Percentiles rank a stretch among this genome's conserved stretches.
phyloP scores from a whole-genome alignment of 1,140 invertebrate genomes.

The Diachasma alloeum region DNA sequence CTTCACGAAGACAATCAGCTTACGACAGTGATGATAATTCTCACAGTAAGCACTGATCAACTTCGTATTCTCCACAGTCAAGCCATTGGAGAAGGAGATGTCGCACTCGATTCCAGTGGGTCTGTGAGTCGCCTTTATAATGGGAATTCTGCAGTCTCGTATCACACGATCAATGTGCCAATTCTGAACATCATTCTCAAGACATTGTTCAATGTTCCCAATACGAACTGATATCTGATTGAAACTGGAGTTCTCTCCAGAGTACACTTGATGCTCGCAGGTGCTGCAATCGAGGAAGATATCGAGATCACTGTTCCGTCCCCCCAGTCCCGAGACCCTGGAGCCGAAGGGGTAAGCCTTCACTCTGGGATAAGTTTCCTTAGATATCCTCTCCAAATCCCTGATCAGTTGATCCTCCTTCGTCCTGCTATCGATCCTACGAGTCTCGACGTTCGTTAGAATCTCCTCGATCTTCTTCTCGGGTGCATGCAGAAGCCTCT shows the following conservation, averaged over 20 bases:
- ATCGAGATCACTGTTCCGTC: slow-evolving; percentile 62
- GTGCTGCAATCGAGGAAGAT: slow-evolving; percentile 64
- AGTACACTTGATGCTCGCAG: slow-evolving; percentile 13
- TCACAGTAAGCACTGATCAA: slow-evolving; percentile 58
- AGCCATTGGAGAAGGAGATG: slow-evolving; percentile 67
- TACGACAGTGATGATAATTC: slow-evolving; percentile 49
- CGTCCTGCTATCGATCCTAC: not conserved
- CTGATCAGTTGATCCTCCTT: slow-evolving; percentile 32
- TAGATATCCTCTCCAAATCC: slow-evolving; percentile 33
- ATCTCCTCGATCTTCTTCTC: slow-evolving; percentile 23
- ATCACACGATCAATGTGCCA: slow-evolving; percentile 41
- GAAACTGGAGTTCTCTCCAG: not conserved
- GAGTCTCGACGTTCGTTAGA: slow-evolving; percentile 26
- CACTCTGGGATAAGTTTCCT: slow-evolving; percentile 29
- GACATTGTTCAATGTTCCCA: slow-evolving; percentile 12
- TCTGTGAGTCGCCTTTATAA: slow-evolving; percentile 66
- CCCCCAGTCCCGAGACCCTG: slow-evolving; percentile 56
- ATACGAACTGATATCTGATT: not conserved
- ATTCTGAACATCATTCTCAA: slow-evolving; percentile 23
- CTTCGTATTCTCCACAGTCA: slow-evolving; percentile 67
- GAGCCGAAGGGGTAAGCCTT: slow-evolving; percentile 63
- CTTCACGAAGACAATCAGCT: slow-evolving; percentile 62
- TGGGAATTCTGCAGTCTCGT: slow-evolving; percentile 60
- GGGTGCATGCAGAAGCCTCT: slow-evolving; percentile 26
- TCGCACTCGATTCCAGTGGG: slow-evolving; percentile 64